These are phyloP conservation scores for Anguilla anguilla DNA, from an alignment of 2,797 vertebrate species.

Conservation along the genomic window DNA sequence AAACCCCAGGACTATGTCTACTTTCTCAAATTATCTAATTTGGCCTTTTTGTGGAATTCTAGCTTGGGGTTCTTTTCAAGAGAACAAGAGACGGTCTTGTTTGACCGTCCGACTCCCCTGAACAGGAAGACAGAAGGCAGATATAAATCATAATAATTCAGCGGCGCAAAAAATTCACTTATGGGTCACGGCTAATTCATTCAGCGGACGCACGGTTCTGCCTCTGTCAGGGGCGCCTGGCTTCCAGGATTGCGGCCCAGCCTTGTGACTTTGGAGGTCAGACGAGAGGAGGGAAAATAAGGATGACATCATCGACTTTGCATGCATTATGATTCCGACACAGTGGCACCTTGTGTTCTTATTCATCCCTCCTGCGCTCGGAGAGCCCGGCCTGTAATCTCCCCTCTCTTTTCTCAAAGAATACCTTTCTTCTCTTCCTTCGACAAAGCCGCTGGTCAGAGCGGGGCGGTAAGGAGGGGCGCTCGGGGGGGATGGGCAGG, in stretches of 20 bases:
- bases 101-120: constrained; percentile 78
- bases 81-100: constrained; percentile 93
- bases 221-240: constrained; percentile 80
- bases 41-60: constrained; percentile 85
- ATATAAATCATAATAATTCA: constrained; percentile 96
- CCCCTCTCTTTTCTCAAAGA: constrained; percentile 2
- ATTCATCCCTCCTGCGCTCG: constrained; percentile 56
- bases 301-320: constrained; percentile 90
- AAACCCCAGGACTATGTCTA: constrained; percentile 81
- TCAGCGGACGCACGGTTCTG: constrained; percentile 82
- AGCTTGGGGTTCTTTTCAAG: constrained; percentile 80
- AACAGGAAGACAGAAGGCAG: constrained; percentile 85
- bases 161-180: constrained; percentile 84
- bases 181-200: constrained; percentile 86
- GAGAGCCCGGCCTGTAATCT: background rate
- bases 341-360: constrained; percentile 95
- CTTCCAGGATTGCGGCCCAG: constrained; percentile 85
- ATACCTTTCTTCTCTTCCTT: constrained; percentile 41
- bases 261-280: constrained; percentile 93
- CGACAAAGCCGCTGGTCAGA: background rate
- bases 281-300: constrained; percentile 59
- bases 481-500: background rate
- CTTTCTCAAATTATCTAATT: constrained; percentile 88
- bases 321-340: constrained; percentile 88
- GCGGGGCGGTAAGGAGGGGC: background rate